Conservation (phyloP, 2,113 vertebrate species). For the Melospiza georgiana region DNA sequence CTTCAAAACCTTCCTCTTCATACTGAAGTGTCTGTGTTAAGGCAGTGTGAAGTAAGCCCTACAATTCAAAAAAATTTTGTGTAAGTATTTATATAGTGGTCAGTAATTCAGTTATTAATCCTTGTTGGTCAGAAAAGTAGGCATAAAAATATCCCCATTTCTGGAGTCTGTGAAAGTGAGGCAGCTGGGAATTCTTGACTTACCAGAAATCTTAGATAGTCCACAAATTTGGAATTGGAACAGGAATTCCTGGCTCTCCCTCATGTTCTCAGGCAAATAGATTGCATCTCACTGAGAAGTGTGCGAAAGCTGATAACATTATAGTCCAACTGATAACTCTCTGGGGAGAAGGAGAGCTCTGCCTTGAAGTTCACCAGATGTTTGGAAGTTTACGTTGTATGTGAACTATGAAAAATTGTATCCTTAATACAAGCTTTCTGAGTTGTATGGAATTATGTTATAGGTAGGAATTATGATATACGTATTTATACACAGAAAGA, state of each 20-base stretch:
- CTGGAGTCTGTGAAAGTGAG: not conserved
- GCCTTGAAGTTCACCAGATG: conserved; percentile 56
- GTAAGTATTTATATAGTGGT: not conserved
- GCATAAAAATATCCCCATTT: not conserved
- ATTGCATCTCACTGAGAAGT: conserved; percentile 26
- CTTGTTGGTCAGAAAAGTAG: not conserved
- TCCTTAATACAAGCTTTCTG: not conserved
- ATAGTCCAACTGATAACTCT: conserved; percentile 47
- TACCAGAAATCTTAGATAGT: conserved; percentile 25
- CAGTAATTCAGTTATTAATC: not conserved
- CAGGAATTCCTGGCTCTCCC: conserved; percentile 44
- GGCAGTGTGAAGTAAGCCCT: not conserved
- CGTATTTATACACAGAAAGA: not conserved
- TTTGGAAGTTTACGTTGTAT: conserved; percentile 30
- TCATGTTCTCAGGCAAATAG: conserved; percentile 41
- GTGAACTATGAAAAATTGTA: not conserved
- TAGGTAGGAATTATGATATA: not conserved
- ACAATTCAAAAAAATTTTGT: not conserved
- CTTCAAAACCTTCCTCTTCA: not conserved
- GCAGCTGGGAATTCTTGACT: conserved; percentile 34
- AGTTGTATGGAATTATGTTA: not conserved
- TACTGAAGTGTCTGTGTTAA: not conserved
- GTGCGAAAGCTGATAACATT: conserved; percentile 48
- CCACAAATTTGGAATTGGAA: conserved; percentile 34
- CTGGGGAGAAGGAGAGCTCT: not conserved